Evolutionary conservation across 2,113 vertebrate genomes (phyloP).

Genomic region (Rhinichthys klamathensis): DNA sequence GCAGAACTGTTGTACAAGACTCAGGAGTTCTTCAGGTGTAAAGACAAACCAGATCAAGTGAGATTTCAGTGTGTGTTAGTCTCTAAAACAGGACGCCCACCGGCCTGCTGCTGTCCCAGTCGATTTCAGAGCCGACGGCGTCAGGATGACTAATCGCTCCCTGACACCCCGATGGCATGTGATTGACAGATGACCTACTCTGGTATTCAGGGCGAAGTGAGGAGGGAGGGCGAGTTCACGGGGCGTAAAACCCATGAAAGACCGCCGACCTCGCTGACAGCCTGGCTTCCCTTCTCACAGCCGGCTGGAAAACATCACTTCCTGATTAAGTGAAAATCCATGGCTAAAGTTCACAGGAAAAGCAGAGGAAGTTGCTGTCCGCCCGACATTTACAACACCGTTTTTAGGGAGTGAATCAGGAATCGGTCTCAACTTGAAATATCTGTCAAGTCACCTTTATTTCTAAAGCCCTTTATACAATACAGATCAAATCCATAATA

Average conservation of each 20-base stretch:
- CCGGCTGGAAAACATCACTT: neutral
- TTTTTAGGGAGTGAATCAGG: neutral
- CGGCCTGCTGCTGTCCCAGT: neutral
- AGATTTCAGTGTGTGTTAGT: conserved; percentile 38
- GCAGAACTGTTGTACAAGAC: neutral
- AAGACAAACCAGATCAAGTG: conserved; percentile 5
- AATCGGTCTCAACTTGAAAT: neutral
- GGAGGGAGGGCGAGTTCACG: neutral
- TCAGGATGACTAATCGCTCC: conserved; percentile 67
- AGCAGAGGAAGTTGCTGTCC: conserved; percentile 1
- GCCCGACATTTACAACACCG: neutral
- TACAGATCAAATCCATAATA: no score
- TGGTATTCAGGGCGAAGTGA: conserved; percentile 61
- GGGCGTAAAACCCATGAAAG: conserved; percentile 12
- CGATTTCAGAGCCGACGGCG: conserved; percentile 61
- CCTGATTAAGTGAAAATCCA: neutral
- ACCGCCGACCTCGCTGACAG: conserved; percentile 12
- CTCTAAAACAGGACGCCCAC: neutral
- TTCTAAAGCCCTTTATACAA: neutral
- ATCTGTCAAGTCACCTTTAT: neutral
- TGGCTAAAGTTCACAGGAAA: neutral
- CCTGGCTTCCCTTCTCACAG: conserved; percentile 4
- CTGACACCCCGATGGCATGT: conserved; percentile 34
- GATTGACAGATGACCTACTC: conserved; percentile 76
- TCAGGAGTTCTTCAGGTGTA: neutral